Base-by-base conservation (phyloP, 2,113 vertebrate species). In the Eidolon helvum region DNA sequence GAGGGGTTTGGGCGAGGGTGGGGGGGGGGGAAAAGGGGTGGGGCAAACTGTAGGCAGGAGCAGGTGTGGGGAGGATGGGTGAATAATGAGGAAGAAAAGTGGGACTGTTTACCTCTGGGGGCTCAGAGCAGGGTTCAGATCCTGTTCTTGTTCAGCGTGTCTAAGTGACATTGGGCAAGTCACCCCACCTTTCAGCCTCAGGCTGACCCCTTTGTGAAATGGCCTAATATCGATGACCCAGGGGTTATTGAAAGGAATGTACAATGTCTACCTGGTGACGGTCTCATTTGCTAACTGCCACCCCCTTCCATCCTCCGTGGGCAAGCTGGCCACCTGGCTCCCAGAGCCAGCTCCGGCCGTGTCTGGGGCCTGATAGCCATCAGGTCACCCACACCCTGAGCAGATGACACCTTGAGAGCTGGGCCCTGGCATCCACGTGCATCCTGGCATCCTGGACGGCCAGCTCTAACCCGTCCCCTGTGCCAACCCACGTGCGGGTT, bases 401-500 rank as follows among this genome's bases (percentile, higher is more conserved):
- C 38, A 4, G 33, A 45, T 0, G 0, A 0, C 24, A 1, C 57
- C 83, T 0, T 4, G 57, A 53, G 26, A 14, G 45, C 30, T 2
- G 61, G 68, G 7, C 28, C 4, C 48, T n/a, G 69, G 16, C 10
- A 0, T 9, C 33, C 30, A 0, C 0, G 4, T 11, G 5, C 10
- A 15, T 35, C 5, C 1, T 30, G n/a, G 43, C 43, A 14, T 40
- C 85, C 45, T 2, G 11, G 18, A 24, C 48, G 4, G 4, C 16
- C 11, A 1, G 45, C 26, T 24, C 45, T 55, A 0, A 0, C 53
- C 74, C 30, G 66, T 33, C 7, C 0, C 21, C 19, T 0, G 12
- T 0, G 0, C 5, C 1, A 3, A 38, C 35, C 26, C 2, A 0
- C 0, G 0, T 4, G n/a, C 1, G 0, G 50, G n/a, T 15, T 2